Percentiles rank a stretch among this genome's conserved stretches.
phyloP scores from a whole-genome alignment of 2,888 invertebrate genomes.

The Micoletzkya japonica region DNA sequence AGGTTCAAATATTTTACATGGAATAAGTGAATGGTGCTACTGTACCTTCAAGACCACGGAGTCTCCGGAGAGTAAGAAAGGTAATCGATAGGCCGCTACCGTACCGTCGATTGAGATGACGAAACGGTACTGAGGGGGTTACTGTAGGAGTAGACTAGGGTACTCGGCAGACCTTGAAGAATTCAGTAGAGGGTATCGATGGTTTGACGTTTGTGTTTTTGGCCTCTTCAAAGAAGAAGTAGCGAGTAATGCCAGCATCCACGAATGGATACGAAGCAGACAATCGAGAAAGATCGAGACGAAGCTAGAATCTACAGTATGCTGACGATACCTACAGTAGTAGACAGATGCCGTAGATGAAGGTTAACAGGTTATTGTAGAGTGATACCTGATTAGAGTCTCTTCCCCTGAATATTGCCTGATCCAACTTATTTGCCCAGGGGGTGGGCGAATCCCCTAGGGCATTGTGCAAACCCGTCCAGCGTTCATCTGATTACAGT shows the following conservation, averaged over 20 bases:
- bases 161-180: constrained; percentile 77
- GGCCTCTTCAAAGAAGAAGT: constrained; percentile 79
- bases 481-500: neutral
- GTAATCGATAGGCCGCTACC: constrained; percentile 91
- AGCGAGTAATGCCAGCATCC: constrained; percentile 89
- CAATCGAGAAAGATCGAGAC: constrained; percentile 33
- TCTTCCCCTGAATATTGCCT: constrained; percentile 16
- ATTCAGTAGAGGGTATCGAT: constrained; percentile 84
- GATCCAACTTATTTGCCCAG: constrained; percentile 11
- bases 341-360: neutral
- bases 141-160: neutral
- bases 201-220: constrained; percentile 72
- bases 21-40: neutral
- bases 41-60: constrained; percentile 79
- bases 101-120: constrained; percentile 92
- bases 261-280: constrained; percentile 69
- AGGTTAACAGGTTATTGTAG: neutral
- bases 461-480: neutral
- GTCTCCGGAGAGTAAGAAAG: constrained; percentile 85
- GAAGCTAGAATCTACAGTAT: constrained; percentile 1
- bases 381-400: constrained; percentile 24
- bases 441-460: neutral
- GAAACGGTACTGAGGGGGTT: constrained; percentile 80
- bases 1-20: no score
- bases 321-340: neutral